A percentile compares a stretch with the other conserved stretches of the same genome.
phyloP scores from a whole-genome alignment of 2,888 invertebrate genomes.

The Cephus sareptanus region DNA sequence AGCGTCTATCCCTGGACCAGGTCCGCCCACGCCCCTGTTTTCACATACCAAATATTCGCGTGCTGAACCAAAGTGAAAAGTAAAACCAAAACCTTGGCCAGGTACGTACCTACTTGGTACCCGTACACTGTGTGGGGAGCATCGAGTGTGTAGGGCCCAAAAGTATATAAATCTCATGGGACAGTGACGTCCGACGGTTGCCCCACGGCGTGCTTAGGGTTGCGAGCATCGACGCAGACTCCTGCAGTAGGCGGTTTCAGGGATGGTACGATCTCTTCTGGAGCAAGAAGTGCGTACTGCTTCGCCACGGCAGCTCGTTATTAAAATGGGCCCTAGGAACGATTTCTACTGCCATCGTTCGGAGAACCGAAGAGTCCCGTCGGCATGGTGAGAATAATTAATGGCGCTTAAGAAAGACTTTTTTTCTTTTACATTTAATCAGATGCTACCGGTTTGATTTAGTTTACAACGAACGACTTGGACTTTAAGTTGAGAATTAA shows the following conservation, averaged over 20 bases:
- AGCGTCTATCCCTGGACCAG: background rate
- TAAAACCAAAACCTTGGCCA: background rate
- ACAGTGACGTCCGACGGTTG: slow-evolving; percentile 49
- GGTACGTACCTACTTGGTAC: background rate
- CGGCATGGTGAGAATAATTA: background rate
- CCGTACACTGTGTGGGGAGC: background rate
- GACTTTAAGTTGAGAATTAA: background rate
- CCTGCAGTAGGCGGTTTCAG: slow-evolving; percentile 2
- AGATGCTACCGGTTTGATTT: background rate
- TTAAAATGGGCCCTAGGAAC: slow-evolving; percentile 35
- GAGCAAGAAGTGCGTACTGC: slow-evolving; percentile 24
- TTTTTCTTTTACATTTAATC: background rate
- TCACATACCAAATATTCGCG: background rate
- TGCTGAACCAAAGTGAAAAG: background rate
- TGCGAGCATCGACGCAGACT: background rate
- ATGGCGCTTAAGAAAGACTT: background rate
- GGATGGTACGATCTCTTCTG: background rate
- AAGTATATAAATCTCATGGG: slow-evolving; percentile 53
- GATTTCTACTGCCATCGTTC: slow-evolving; percentile 6
- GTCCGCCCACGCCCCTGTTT: background rate
- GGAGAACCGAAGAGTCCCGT: background rate
- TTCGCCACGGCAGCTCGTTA: slow-evolving; percentile 35
- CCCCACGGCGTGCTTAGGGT: slow-evolving; percentile 10
- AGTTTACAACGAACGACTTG: background rate
- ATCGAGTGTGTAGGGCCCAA: background rate